Percentiles rank a stretch among this genome's conserved stretches.
These are phyloP conservation scores for Tetrapedia diversipes DNA, from an alignment of 2,888 invertebrate genomes.

Conservation along the genomic window DNA sequence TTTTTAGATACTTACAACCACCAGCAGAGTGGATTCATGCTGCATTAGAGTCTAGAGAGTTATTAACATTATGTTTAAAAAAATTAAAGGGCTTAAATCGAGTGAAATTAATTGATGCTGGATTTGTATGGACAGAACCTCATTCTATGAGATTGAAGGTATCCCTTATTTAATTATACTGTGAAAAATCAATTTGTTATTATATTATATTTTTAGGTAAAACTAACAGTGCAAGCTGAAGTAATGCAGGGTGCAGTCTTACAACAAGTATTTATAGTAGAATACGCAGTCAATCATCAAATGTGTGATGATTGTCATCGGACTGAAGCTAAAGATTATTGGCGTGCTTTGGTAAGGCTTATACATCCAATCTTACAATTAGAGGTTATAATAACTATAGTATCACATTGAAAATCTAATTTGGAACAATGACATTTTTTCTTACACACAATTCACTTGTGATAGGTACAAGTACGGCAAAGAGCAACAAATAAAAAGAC, in stretches of 20 bases:
- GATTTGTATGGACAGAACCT: slow-evolving; percentile 99
- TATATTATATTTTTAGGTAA: slow-evolving; percentile 84
- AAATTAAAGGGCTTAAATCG: slow-evolving; percentile 94
- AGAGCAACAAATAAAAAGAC: slow-evolving; percentile 97
- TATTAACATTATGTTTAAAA: slow-evolving; percentile 95
- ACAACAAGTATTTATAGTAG: slow-evolving; percentile 97
- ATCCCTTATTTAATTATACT: slow-evolving; percentile 11
- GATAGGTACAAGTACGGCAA: slow-evolving; percentile 92
- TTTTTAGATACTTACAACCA: slow-evolving; percentile 93
- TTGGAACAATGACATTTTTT: not conserved
- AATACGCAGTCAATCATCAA: slow-evolving; percentile 94
- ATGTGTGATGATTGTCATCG: slow-evolving; percentile 99
- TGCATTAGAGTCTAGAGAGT: slow-evolving; percentile 94
- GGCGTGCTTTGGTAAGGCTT: slow-evolving; percentile 90
- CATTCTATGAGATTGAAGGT: slow-evolving; percentile 99
- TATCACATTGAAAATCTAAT: too few species aligned
- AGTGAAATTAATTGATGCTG: slow-evolving; percentile 97
- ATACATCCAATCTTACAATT: not conserved
- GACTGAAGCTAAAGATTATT: slow-evolving; percentile 98
- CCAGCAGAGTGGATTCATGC: slow-evolving; percentile 94
- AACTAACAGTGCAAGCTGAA: slow-evolving; percentile 97
- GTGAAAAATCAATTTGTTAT: not conserved
- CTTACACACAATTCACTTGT: not conserved
- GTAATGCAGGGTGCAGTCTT: slow-evolving; percentile 94
- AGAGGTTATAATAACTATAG: too few species aligned